These are phyloP conservation scores for Centropus unirufus DNA, from an alignment of 2,113 vertebrate genomes.

Conservation along the genomic window DNA sequence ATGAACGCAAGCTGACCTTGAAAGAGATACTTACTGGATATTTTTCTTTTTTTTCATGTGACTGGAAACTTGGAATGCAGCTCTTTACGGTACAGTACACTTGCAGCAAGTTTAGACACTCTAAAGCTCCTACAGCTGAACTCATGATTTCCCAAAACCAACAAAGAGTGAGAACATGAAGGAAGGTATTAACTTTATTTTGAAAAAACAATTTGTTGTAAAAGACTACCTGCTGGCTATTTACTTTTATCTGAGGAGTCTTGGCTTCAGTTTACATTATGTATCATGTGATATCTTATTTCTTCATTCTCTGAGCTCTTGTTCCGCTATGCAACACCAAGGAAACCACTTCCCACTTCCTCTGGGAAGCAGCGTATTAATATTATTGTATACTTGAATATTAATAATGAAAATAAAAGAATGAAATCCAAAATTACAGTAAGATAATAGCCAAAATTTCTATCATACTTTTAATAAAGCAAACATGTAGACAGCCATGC, in stretches of 20 bases:
- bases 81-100: slow-evolving; percentile 12
- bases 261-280: neutral
- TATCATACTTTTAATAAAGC: neutral
- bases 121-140: slow-evolving; percentile 8
- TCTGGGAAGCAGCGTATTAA: neutral
- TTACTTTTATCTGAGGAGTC: neutral
- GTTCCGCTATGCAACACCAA: neutral
- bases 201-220: slow-evolving; percentile 14
- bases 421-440: neutral
- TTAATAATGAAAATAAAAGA: neutral
- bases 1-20: slow-evolving; percentile 47
- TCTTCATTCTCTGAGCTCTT: neutral
- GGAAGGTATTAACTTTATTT: slow-evolving; percentile 45
- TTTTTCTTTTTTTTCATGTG: neutral
- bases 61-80: slow-evolving; percentile 36
- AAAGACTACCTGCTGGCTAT: slow-evolving; percentile 13
- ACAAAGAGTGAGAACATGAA: slow-evolving; percentile 12
- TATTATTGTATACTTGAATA: neutral
- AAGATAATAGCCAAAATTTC: neutral
- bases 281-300: neutral
- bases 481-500: neutral
- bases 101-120: slow-evolving; percentile 47
- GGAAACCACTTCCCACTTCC: neutral
- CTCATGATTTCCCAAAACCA: slow-evolving; percentile 28
- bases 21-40: slow-evolving; percentile 33